These are phyloP conservation scores for Athene cunicularia DNA, from an alignment of 2,113 vertebrate genomes.

Conservation along the genomic window DNA sequence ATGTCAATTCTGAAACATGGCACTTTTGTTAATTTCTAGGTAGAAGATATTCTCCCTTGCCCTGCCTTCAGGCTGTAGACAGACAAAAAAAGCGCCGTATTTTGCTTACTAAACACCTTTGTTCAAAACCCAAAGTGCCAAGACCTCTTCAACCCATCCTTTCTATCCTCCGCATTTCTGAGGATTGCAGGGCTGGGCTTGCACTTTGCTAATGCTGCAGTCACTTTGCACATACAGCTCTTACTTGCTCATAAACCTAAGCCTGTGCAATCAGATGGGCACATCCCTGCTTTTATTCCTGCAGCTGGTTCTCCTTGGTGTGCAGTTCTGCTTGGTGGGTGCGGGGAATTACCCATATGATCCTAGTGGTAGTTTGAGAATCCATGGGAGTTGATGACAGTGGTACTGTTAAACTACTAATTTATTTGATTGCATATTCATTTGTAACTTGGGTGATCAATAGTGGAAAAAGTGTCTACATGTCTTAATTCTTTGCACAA, in stretches of 20 bases:
- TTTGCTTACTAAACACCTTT: too few species aligned
- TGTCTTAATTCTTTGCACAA: background rate
- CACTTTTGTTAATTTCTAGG: background rate
- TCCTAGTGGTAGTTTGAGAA: background rate
- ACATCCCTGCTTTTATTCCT: background rate
- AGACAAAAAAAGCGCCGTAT: too few species aligned
- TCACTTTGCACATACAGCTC: too few species aligned
- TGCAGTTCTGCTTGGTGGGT: background rate
- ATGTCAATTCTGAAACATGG: too few species aligned
- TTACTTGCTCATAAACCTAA: background rate
- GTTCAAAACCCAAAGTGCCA: background rate
- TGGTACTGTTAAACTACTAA: background rate
- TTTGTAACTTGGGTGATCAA: background rate
- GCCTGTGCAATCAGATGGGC: too few species aligned
- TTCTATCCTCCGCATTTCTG: accelerated
- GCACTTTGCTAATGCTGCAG: background rate
- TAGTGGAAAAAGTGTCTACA: background rate
- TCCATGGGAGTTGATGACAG: too few species aligned
- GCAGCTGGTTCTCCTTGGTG: background rate
- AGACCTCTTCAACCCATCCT: background rate
- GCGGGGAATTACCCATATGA: background rate
- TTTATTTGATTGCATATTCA: background rate
- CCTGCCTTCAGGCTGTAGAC: background rate
- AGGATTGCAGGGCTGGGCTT: background rate
- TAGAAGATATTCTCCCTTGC: background rate